Base-by-base conservation (phyloP, 2,888 invertebrate genomes). In the Caradrina clavipalpis region DNA sequence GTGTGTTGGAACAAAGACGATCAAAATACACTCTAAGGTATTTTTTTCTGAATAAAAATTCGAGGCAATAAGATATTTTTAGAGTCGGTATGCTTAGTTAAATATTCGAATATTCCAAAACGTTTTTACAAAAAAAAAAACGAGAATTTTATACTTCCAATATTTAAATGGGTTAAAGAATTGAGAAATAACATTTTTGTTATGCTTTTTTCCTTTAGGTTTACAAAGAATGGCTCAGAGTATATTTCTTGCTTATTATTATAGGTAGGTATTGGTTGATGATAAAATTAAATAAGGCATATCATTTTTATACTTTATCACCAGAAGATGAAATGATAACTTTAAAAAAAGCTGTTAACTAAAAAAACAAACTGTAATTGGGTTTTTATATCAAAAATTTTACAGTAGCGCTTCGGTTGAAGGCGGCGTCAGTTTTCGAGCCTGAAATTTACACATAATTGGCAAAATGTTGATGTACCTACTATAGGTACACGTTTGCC, bases 21-120 rank as follows among this genome's bases (percentile, higher is more conserved):
- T 22, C 45, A 51, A 55, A 73, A 65, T 58, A 17, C 3, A 69
- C 49, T 59, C 50, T 19, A 4, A 63, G n/a, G 47, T 59, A 55
- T 31, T 62, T 55, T 58, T 62, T 50, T 6, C 10, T 31, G 19
- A 55, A 63, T 45, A 11, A 55, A 69, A 69, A 69, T 51, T 76
- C 2, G 7, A n/a, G 8, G 6, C 19, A 10, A 13, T 17, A 35
- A 60, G 15, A 35, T 62, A 58, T 62, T 63, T 75, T 57, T 11
- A 26, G 57, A 61, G 26, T n/a, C n/a, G n/a, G 22, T 10, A 42
- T 19, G 47, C 22, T n/a, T n/a, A n/a, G n/a, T 21, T 42, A 39
- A 19, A 17, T 45, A 51, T 47, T 57, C 39, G 39, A 51, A 51
- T 45, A 56, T 73, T 51, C 11, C 17, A 59, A 59, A 54, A 54